Evolutionary conservation across 2,888 invertebrate species (phyloP).

Genomic region (Acleris emargana): DNA sequence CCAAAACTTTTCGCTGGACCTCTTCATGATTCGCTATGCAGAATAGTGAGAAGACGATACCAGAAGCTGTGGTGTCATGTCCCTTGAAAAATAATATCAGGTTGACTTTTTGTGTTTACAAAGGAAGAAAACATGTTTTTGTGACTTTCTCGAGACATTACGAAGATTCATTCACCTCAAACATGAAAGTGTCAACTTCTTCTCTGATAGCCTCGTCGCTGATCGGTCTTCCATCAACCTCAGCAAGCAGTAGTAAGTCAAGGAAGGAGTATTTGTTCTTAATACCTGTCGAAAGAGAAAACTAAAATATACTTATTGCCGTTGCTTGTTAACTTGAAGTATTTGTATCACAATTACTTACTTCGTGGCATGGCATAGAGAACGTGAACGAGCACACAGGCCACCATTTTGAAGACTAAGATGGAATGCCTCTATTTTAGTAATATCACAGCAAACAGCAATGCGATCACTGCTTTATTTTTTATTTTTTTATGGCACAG

Average conservation of each 20-base stretch:
- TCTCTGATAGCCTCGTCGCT: constrained; percentile 85
- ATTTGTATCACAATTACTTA: too few relatives aligned
- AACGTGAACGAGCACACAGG: too few relatives aligned
- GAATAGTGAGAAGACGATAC: constrained; percentile 76
- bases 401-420: too few relatives aligned
- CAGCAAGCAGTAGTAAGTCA: constrained; percentile 85
- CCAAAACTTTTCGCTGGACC: constrained; percentile 76
- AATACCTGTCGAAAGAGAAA: constrained; percentile 8
- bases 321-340: too few relatives aligned
- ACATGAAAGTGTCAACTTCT: constrained; percentile 89
- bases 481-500: too few relatives aligned
- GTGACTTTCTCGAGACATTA: too few relatives aligned
- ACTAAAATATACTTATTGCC: not conserved
- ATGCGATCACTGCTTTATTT: too few relatives aligned
- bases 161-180: constrained; percentile 73
- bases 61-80: constrained; percentile 85
- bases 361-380: too few relatives aligned
- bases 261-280: constrained; percentile 74
- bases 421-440: too few relatives aligned
- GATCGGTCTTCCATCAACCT: constrained; percentile 78
- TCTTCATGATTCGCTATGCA: constrained; percentile 77
- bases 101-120: too few relatives aligned
- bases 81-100: constrained; percentile 58
- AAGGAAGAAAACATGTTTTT: too few relatives aligned
- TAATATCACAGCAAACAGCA: too few relatives aligned